Conservation (phyloP, 2,888 invertebrate genomes). For the Adineta ricciae region DNA sequence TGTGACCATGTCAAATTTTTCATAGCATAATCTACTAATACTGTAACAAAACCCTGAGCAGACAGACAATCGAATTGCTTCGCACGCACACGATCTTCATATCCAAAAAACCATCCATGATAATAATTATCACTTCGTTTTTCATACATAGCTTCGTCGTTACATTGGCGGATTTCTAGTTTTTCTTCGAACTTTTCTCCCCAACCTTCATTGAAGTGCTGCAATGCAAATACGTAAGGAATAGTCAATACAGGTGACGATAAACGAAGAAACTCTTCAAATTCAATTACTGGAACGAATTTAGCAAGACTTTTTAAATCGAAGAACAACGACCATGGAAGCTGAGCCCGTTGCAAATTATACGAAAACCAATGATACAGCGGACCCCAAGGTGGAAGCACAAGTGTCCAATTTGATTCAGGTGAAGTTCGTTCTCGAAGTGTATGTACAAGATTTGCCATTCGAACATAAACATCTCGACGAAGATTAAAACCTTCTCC, state of each 20-base stretch:
- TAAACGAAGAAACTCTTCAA: constrained; percentile 61
- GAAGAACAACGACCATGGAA: constrained; percentile 76
- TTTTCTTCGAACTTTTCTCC: constrained; percentile 37
- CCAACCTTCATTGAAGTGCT: constrained; percentile 42
- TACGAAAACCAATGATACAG: constrained; percentile 72
- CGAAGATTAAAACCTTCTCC: constrained; percentile 92
- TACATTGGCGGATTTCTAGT: not conserved
- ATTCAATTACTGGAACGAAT: constrained; percentile 76
- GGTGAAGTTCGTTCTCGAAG: constrained; percentile 51
- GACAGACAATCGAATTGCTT: constrained; percentile 65
- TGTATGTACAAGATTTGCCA: constrained; percentile 69
- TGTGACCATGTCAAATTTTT: constrained; percentile 48
- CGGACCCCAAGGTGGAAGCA: constrained; percentile 81
- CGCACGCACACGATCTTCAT: constrained; percentile 59
- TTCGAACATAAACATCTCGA: constrained; percentile 84
- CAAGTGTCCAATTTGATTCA: constrained; percentile 54
- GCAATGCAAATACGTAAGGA: constrained; percentile 40
- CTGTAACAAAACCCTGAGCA: constrained; percentile 61
- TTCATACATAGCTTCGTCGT: constrained; percentile 35
- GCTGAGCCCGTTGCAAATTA: constrained; percentile 53
- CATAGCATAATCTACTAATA: constrained; percentile 53
- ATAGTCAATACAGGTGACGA: not conserved
- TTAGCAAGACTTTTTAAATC: constrained; percentile 65
- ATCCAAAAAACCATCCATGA: constrained; percentile 62
- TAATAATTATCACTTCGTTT: constrained; percentile 41